phyloP scores from a whole-genome alignment of 2,797 vertebrate genomes.

The Sebastes trivittatus region DNA sequence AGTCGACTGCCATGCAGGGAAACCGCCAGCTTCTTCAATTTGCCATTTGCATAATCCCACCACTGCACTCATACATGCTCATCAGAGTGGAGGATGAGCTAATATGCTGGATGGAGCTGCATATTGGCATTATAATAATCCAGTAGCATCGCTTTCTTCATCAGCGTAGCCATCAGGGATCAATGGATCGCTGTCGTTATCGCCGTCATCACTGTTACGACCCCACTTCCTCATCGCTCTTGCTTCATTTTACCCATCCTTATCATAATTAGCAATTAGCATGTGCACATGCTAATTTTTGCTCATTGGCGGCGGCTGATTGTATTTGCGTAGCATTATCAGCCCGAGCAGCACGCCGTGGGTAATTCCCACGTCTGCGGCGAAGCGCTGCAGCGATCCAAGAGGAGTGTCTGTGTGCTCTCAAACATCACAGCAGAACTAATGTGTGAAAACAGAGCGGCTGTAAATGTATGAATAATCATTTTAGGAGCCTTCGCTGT shows the following conservation, averaged over 20 bases:
- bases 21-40: slow-evolving; percentile 68
- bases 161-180: slow-evolving; percentile 47
- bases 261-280: slow-evolving; percentile 64
- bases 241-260: slow-evolving; percentile 23
- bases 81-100: slow-evolving; percentile 76
- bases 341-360: slow-evolving; percentile 3
- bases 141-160: slow-evolving; percentile 46
- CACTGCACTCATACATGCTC: slow-evolving; percentile 72
- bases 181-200: slow-evolving; percentile 43
- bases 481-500: neutral
- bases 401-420: slow-evolving; percentile 13
- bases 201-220: slow-evolving; percentile 10
- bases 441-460: slow-evolving; percentile 41
- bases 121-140: slow-evolving; percentile 72
- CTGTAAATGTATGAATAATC: slow-evolving; percentile 40
- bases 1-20: slow-evolving; percentile 74
- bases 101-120: slow-evolving; percentile 63
- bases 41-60: slow-evolving; percentile 82
- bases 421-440: slow-evolving; percentile 32
- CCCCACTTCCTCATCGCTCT: slow-evolving; percentile 35
- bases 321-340: slow-evolving; percentile 58
- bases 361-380: slow-evolving; percentile 19
- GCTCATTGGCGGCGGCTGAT: slow-evolving; percentile 45
- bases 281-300: slow-evolving; percentile 33
- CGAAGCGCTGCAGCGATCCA: slow-evolving; percentile 11